phyloP scores from a whole-genome alignment of 2,888 invertebrate genomes.

The Suillia variegata region DNA sequence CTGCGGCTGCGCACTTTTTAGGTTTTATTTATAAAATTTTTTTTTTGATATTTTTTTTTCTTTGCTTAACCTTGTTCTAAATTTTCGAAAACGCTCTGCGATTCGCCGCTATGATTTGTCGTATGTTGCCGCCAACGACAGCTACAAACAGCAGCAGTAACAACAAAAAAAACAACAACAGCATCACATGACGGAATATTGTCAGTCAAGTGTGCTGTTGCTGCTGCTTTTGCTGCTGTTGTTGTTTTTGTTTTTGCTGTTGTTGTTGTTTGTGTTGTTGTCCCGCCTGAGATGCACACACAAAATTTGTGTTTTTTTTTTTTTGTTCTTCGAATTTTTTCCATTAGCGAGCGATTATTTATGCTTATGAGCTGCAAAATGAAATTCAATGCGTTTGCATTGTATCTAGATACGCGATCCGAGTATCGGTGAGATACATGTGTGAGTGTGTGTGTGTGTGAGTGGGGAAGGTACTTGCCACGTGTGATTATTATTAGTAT shows the following conservation, averaged over 20 bases:
- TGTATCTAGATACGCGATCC: neutral
- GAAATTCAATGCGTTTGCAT: conserved; percentile 14
- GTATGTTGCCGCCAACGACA: neutral
- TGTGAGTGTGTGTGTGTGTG: neutral
- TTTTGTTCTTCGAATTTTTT: neutral
- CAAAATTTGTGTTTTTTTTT: neutral
- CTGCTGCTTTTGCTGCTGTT: neutral
- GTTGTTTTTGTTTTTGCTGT: no score
- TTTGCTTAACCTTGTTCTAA: conserved; percentile 20
- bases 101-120: conserved; percentile 4
- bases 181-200: no score
- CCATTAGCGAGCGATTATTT: conserved; percentile 3
- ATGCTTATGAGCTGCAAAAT: conserved; percentile 6
- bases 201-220: no score
- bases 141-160: no score
- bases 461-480: no score
- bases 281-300: neutral
- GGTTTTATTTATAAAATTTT: neutral
- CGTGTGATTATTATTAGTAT: no score
- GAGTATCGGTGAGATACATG: neutral
- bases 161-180: no score
- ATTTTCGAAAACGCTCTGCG: conserved; percentile 9
- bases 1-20: neutral
- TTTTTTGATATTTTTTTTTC: no score
- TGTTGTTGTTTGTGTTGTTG: neutral